Evolutionary conservation across 2,888 invertebrate species (phyloP).

Genomic region (Encarsia formosa): DNA sequence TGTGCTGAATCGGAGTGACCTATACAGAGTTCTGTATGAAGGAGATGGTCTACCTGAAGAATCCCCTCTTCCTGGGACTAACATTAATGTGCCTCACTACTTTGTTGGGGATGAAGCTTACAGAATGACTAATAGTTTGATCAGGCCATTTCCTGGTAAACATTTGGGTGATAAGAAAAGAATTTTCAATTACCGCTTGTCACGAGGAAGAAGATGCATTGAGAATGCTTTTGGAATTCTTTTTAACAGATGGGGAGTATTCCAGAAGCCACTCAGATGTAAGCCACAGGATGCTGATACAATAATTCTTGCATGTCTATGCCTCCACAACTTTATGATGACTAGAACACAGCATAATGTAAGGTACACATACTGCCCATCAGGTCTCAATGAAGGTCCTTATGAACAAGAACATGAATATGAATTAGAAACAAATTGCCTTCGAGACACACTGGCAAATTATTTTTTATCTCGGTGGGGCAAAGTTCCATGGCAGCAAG

Average conservation of each 20-base stretch:
- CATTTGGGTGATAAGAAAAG: constrained; percentile 2
- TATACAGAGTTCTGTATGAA: constrained; percentile 1
- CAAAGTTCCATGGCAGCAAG: constrained; percentile 1
- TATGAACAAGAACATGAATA: not conserved
- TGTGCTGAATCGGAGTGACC: constrained; percentile 16
- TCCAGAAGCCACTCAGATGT: constrained; percentile 12
- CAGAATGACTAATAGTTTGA: constrained; percentile 4
- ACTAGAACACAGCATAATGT: not conserved
- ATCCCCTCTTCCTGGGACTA: constrained; percentile 9
- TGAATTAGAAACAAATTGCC: not conserved
- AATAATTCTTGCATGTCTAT: constrained; percentile 12
- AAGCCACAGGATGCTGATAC: constrained; percentile 13
- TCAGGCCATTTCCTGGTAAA: constrained; percentile 8
- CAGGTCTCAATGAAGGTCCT: not conserved
- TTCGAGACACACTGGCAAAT: not conserved
- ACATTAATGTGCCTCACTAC: constrained; percentile 6
- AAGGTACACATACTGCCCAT: not conserved
- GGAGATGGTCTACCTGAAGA: too few species aligned
- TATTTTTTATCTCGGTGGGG: not conserved
- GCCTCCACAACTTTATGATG: constrained; percentile 17
- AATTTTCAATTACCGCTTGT: constrained; percentile 23
- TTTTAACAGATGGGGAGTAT: constrained; percentile 11
- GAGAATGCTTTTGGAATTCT: constrained; percentile 24
- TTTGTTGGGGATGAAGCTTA: constrained; percentile 19
- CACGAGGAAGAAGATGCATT: constrained; percentile 17